phyloP scores from a whole-genome alignment of 2,797 vertebrate species.

The Danio choprae region DNA sequence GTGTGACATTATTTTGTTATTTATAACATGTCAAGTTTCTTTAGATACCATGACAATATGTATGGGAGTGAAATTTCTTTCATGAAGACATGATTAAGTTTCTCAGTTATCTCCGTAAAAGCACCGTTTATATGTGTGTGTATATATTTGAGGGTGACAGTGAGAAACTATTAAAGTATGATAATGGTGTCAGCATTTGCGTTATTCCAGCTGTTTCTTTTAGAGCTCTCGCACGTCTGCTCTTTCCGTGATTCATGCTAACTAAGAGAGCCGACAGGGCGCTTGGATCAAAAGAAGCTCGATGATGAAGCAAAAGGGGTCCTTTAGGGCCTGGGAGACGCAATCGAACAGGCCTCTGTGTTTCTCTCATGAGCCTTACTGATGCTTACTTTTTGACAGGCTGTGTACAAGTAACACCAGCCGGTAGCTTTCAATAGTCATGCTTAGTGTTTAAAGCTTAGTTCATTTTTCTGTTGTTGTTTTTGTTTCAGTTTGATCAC shows the following conservation, averaged over 20 bases:
- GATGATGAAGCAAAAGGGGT: slow-evolving; percentile 78
- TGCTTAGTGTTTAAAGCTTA: slow-evolving; percentile 63
- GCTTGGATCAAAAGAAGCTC: slow-evolving; percentile 83
- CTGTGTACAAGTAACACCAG: slow-evolving; percentile 84
- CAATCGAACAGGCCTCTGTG: slow-evolving; percentile 79
- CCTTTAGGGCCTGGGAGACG: slow-evolving; percentile 83
- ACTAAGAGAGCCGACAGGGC: slow-evolving; percentile 86
- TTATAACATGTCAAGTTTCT: background rate
- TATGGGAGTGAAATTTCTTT: slow-evolving; percentile 23
- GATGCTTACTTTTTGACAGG: slow-evolving; percentile 83
- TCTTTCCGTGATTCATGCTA: slow-evolving; percentile 75
- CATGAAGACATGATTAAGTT: background rate
- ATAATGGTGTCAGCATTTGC: slow-evolving; percentile 75
- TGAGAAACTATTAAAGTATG: slow-evolving; percentile 69
- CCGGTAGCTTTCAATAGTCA: slow-evolving; percentile 65
- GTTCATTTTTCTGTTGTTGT: no score
- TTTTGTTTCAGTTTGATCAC: slow-evolving; percentile 62
- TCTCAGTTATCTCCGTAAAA: slow-evolving; percentile 3
- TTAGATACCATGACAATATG: slow-evolving; percentile 36
- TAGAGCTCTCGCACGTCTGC: slow-evolving; percentile 72
- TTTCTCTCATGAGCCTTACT: slow-evolving; percentile 89
- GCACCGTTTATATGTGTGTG: slow-evolving; percentile 36
- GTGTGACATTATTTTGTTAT: background rate
- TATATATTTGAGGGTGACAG: slow-evolving; percentile 63
- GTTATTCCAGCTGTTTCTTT: slow-evolving; percentile 82